Percentiles rank a stretch among this genome's conserved stretches.
Evolutionary conservation across 2,888 invertebrate species (phyloP).

Genomic region (Chloroclystis v-ata): DNA sequence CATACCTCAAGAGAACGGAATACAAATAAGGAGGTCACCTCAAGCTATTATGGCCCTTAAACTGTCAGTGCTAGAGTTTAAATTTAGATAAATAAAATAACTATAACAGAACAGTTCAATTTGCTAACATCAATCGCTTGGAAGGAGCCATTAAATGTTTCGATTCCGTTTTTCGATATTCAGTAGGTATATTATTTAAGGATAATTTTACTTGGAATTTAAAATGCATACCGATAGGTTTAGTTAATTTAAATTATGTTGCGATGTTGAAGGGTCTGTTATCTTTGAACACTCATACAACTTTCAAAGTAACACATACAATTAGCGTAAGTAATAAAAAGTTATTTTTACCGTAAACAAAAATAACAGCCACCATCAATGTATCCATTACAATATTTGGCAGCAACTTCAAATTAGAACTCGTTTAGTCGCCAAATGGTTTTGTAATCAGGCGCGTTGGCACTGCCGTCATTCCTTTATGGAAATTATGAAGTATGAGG

Average conservation of each 20-base stretch:
- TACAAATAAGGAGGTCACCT: constrained; percentile 21
- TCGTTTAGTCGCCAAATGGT: constrained; percentile 19
- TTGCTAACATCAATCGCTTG: constrained; percentile 6
- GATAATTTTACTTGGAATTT: constrained; percentile 2
- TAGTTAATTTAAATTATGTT: neutral
- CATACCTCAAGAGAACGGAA: constrained; percentile 22
- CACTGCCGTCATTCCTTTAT: constrained; percentile 7
- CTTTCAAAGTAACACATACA: neutral
- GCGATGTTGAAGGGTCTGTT: no score
- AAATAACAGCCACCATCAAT: no score
- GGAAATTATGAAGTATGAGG: neutral
- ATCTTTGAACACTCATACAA: no score
- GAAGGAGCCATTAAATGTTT: neutral
- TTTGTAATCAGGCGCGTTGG: constrained; percentile 12
- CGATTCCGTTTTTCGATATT: neutral
- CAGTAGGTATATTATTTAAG: no score
- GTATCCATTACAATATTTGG: constrained; percentile 14
- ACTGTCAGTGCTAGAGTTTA: neutral
- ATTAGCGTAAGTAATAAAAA: no score
- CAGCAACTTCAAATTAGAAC: constrained; percentile 15
- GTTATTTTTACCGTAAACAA: no score
- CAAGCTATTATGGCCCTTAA: constrained; percentile 10
- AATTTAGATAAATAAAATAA: neutral
- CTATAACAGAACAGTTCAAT: constrained; percentile 6
- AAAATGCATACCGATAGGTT: neutral